These are phyloP conservation scores for Bryconaethiops microstoma DNA, from an alignment of 2,797 vertebrate species.

Conservation along the genomic window DNA sequence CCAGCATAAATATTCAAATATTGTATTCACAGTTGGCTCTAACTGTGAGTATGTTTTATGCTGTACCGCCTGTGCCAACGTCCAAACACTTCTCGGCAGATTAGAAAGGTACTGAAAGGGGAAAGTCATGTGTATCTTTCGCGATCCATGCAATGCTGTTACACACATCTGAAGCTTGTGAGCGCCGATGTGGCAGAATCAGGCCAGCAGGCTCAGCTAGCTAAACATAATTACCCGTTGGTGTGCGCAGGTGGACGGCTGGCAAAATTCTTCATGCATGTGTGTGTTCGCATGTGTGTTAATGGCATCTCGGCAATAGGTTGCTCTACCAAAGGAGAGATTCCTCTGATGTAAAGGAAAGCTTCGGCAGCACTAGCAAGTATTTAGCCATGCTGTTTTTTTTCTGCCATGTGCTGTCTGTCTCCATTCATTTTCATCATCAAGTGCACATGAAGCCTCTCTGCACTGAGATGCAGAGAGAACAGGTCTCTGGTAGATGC, in stretches of 20 bases:
- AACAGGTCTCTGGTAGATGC: background rate
- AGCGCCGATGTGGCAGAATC: conserved; percentile 1
- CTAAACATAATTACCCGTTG: background rate
- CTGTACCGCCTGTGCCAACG: background rate
- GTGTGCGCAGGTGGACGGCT: conserved; percentile 2
- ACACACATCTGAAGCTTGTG: background rate
- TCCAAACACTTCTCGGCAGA: background rate
- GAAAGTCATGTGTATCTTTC: background rate
- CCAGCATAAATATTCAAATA: background rate
- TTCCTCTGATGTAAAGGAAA: conserved; percentile 14
- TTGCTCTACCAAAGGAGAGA: background rate
- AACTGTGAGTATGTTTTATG: background rate
- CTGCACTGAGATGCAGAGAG: background rate
- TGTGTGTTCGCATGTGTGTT: conserved; percentile 31
- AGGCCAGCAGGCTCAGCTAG: conserved; percentile 9
- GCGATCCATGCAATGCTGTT: background rate
- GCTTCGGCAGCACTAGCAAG: background rate
- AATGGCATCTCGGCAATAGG: conserved; percentile 9
- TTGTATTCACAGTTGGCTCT: too few species aligned
- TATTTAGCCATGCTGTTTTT: background rate
- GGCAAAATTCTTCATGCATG: background rate
- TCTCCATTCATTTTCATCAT: conserved; percentile 2
- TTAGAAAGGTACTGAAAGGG: conserved; percentile 3
- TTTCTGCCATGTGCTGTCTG: background rate
- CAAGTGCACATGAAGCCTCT: background rate